These are phyloP conservation scores for Camponotus fellah DNA, from an alignment of 2,888 invertebrate species.

Conservation along the genomic window DNA sequence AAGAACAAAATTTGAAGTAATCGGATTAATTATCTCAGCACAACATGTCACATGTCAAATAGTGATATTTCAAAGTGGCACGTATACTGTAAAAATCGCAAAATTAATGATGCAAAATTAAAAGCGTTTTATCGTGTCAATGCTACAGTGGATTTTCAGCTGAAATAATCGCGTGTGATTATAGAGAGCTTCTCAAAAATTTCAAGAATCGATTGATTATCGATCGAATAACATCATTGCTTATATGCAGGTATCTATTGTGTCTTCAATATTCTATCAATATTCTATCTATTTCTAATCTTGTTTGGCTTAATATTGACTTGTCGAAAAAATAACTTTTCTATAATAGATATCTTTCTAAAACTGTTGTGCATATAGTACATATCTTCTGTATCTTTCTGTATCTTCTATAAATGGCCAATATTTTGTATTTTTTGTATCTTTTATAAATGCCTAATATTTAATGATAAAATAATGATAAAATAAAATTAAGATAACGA, in stretches of 20 bases:
- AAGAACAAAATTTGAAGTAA: background rate
- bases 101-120: slow-evolving; percentile 13
- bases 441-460: background rate
- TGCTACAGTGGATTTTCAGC: slow-evolving; percentile 18
- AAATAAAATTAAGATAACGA: no score
- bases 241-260: slow-evolving; percentile 34
- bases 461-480: no score
- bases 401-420: background rate
- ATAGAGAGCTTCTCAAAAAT: no score
- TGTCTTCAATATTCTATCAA: no score
- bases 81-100: background rate
- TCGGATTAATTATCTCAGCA: background rate
- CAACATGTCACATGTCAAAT: background rate
- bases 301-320: no score
- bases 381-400: no score
- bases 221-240: slow-evolving; percentile 65
- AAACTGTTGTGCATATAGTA: no score
- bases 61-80: background rate
- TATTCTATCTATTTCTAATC: no score
- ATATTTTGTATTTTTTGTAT: no score
- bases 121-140: slow-evolving; percentile 10
- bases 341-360: no score
- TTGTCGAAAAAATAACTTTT: background rate
- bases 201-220: slow-evolving; percentile 28
- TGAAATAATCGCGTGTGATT: slow-evolving; percentile 24